These are phyloP conservation scores for Drosophila takahashii DNA, from an alignment of 1,140 invertebrate species.

Conservation along the genomic window DNA sequence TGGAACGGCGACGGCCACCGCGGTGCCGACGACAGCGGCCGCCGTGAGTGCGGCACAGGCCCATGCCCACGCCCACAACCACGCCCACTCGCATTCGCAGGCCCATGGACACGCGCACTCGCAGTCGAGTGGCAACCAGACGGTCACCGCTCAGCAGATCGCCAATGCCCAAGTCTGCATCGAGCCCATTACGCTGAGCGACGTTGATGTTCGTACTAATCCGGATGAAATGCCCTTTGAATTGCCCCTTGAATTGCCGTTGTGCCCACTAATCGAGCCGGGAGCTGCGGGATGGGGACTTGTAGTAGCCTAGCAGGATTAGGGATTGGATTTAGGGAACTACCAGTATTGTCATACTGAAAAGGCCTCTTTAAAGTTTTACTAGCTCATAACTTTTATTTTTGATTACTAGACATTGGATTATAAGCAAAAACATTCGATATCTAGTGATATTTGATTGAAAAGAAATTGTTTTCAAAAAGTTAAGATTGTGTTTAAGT, in stretches of 20 bases:
- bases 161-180: conserved; percentile 90
- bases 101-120: not conserved
- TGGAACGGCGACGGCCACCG: conserved; percentile 75
- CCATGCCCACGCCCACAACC: not conserved
- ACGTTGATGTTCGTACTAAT: conserved; percentile 88
- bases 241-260: conserved; percentile 36
- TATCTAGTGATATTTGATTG: too few species aligned
- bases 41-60: conserved; percentile 80
- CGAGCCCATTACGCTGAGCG: conserved; percentile 88
- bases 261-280: conserved; percentile 31
- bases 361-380: too few species aligned
- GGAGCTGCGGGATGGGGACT: not conserved
- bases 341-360: too few species aligned
- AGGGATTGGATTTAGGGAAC: too few species aligned
- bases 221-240: conserved; percentile 31
- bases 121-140: conserved; percentile 73
- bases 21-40: conserved; percentile 83
- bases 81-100: not conserved
- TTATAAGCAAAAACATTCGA: too few species aligned
- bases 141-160: conserved; percentile 85
- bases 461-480: too few species aligned
- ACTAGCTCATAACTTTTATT: too few species aligned
- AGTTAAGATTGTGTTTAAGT: too few species aligned
- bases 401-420: too few species aligned
- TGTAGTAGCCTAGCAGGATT: not conserved